Conservation (phyloP, 2,888 invertebrate genomes). For the Bugulina stolonifera region DNA sequence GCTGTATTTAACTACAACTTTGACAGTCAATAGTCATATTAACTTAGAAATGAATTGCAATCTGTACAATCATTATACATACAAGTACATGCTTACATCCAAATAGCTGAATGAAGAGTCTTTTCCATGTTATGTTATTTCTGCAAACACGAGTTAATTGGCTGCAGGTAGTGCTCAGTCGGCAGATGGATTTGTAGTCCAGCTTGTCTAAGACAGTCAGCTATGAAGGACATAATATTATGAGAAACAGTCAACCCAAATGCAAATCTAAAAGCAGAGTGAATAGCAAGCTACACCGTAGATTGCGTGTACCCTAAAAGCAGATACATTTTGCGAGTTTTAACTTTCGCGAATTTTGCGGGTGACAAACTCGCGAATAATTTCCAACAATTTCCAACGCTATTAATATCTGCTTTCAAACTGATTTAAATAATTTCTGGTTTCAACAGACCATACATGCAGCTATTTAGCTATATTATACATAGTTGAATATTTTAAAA, state of each 20-base stretch:
- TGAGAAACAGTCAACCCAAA: neutral
- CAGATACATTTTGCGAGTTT: too few species aligned
- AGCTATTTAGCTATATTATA: too few species aligned
- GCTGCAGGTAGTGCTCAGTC: neutral
- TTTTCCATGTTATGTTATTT: neutral
- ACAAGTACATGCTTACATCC: neutral
- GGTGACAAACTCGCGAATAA: too few species aligned
- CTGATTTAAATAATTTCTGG: too few species aligned
- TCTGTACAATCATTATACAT: neutral
- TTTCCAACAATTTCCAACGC: too few species aligned
- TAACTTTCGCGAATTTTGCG: too few species aligned
- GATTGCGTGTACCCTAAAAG: too few species aligned
- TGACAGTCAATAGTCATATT: too few species aligned
- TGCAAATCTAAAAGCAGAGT: neutral
- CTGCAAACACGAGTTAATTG: neutral
- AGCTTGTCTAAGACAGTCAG: neutral
- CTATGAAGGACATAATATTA: slow-evolving; percentile 1
- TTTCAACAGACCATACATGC: too few species aligned
- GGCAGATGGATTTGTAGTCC: slow-evolving; percentile 10
- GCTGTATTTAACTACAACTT: too few species aligned
- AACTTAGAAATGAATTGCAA: neutral
- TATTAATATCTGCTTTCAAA: too few species aligned
- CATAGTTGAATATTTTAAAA: too few species aligned
- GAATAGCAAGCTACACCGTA: neutral
- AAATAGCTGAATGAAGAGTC: neutral